These are phyloP conservation scores for Dendroctonus ponderosae DNA, from an alignment of 1,140 invertebrate genomes.

Conservation along the genomic window DNA sequence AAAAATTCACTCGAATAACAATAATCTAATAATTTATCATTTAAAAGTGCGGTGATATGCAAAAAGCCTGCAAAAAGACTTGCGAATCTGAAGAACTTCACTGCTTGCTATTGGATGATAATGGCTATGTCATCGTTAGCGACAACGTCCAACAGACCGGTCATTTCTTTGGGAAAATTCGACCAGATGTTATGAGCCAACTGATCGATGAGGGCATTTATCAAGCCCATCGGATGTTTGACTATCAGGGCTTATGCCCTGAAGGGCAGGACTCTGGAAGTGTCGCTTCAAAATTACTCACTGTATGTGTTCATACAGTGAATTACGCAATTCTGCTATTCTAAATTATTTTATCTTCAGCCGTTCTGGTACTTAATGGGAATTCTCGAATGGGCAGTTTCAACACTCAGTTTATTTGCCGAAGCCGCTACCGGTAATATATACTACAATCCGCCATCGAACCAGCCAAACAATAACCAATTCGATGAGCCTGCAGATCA, in stretches of 20 bases:
- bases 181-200: constrained; percentile 74
- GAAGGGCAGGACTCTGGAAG: constrained; percentile 61
- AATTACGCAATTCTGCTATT: not conserved
- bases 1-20: too few relatives aligned
- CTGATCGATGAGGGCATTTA: constrained; percentile 78
- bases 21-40: too few relatives aligned
- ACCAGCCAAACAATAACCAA: constrained; percentile 13
- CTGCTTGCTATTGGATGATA: constrained; percentile 87
- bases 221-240: constrained; percentile 72
- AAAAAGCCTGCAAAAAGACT: constrained; percentile 57
- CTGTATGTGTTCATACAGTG: constrained; percentile 54
- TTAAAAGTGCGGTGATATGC: constrained; percentile 57
- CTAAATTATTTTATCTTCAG: constrained; percentile 19
- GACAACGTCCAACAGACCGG: constrained; percentile 71
- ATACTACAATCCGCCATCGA: constrained; percentile 22
- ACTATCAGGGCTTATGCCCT: constrained; percentile 89
- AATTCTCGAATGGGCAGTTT: constrained; percentile 34
- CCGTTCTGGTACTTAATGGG: constrained; percentile 36
- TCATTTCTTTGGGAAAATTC: constrained; percentile 83
- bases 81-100: constrained; percentile 72
- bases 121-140: constrained; percentile 82
- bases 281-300: constrained; percentile 59
- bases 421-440: constrained; percentile 29
- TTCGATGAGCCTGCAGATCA: constrained; percentile 9
- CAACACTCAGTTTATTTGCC: constrained; percentile 27